Evolutionary conservation across 2,113 vertebrate species (phyloP).

Genomic region (Eulemur macaco): DNA sequence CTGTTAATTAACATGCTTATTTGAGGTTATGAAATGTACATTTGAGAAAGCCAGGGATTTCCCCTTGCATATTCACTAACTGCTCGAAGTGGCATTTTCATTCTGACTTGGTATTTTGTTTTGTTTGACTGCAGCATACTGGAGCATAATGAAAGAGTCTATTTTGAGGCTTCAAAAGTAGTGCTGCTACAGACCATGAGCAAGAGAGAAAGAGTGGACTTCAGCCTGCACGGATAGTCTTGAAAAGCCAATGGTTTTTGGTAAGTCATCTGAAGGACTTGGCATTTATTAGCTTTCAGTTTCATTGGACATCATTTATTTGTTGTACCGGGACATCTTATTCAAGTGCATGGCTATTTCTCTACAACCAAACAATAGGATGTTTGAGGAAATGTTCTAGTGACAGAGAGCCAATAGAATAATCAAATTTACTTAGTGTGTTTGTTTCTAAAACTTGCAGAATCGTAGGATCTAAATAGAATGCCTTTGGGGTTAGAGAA

Average conservation of each 20-base stretch:
- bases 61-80: constrained; percentile 78
- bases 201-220: constrained; percentile 65
- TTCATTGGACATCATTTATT: constrained; percentile 54
- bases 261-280: constrained; percentile 79
- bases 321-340: constrained; percentile 24
- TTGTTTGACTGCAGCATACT: constrained; percentile 82
- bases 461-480: neutral
- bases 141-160: constrained; percentile 77
- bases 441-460: constrained; percentile 22
- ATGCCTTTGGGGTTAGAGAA: neutral
- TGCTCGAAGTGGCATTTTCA: constrained; percentile 83
- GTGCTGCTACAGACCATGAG: constrained; percentile 59
- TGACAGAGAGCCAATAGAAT: neutral
- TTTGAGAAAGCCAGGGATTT: constrained; percentile 84
- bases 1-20: constrained; percentile 71
- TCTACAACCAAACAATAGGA: neutral
- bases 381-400: neutral
- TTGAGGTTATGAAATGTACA: constrained; percentile 80
- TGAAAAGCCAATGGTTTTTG: constrained; percentile 73
- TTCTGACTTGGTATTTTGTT: constrained; percentile 83
- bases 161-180: constrained; percentile 73
- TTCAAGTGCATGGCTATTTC: neutral
- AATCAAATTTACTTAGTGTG: neutral
- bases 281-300: constrained; percentile 59
- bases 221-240: constrained; percentile 43